A percentile compares a stretch with the other conserved stretches of the same genome.
These are phyloP conservation scores for fruit fly (Drosophila melanogaster) DNA, from an alignment of 1,140 invertebrate species.

Conservation along the genomic window DNA sequence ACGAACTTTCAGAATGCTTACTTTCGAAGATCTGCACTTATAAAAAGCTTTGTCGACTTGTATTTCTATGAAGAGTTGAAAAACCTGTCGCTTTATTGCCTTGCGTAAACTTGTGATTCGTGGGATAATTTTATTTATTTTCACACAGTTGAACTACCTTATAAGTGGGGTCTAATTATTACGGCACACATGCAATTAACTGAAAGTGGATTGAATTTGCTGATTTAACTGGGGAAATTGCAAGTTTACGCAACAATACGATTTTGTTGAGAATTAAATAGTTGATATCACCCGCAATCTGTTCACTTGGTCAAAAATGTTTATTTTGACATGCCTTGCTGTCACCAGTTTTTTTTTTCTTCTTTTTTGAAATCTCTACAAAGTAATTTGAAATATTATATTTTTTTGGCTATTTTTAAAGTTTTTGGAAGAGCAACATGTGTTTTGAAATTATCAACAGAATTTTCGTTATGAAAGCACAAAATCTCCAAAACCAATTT, in stretches of 20 bases:
- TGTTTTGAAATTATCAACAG: slow-evolving; percentile 12
- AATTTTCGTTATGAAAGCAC: background rate
- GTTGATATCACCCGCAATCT: too few relatives aligned
- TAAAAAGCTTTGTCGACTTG: background rate
- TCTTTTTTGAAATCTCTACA: background rate
- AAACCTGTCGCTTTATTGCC: slow-evolving; percentile 21
- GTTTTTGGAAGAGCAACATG: background rate
- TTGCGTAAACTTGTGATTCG: slow-evolving; percentile 11
- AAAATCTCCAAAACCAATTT: background rate
- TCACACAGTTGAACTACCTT: slow-evolving; percentile 24
- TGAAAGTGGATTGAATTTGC: background rate
- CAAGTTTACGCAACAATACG: background rate
- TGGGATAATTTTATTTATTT: slow-evolving; percentile 7
- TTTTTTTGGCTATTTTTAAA: slow-evolving; percentile 17
- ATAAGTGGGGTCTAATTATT: slow-evolving; percentile 28
- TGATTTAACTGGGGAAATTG: background rate
- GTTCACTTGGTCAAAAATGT: background rate
- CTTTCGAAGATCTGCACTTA: background rate
- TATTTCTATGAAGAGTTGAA: slow-evolving; percentile 7
- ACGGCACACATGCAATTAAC: slow-evolving; percentile 7
- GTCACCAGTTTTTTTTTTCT: background rate
- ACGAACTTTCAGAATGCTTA: background rate
- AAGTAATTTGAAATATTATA: slow-evolving; percentile 3
- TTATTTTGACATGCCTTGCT: background rate
- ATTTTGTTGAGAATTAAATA: too few relatives aligned